A percentile compares a stretch with the other conserved stretches of the same genome.
phyloP scores from a whole-genome alignment of 2,797 vertebrate species.

The Lycodopsis pacificus region DNA sequence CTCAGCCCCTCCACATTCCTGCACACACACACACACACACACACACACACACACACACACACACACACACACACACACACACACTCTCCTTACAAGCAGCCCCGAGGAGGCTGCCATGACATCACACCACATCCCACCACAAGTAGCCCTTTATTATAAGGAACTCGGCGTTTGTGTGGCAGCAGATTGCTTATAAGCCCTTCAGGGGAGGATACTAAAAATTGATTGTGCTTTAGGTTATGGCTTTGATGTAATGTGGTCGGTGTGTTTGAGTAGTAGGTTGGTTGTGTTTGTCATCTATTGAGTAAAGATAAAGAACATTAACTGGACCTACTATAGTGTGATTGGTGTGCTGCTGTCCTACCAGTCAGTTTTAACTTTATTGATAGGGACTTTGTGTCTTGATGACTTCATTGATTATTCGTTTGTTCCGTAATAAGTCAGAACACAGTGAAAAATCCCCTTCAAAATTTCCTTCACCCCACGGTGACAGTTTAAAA shows the following conservation, averaged over 20 bases:
- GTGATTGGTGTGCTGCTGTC: constrained; percentile 1
- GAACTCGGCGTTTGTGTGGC: constrained; percentile 58
- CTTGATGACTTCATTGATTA: neutral
- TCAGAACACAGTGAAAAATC: neutral
- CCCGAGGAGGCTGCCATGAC: constrained; percentile 69
- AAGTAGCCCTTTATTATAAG: constrained; percentile 71
- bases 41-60: constrained; percentile 59
- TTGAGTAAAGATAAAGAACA: constrained; percentile 32
- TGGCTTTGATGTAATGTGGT: constrained; percentile 39
- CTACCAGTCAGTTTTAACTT: neutral
- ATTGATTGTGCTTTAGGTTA: constrained; percentile 54
- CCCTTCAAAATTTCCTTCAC: neutral
- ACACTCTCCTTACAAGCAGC: constrained; percentile 67
- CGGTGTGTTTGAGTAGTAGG: constrained; percentile 32
- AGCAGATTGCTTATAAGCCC: constrained; percentile 43
- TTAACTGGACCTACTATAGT: constrained; percentile 21
- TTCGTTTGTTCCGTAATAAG: neutral
- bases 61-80: constrained; percentile 70
- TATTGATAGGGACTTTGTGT: neutral
- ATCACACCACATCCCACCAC: constrained; percentile 77
- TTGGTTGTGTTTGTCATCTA: constrained; percentile 32
- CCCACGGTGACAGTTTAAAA: neutral
- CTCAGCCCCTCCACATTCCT: constrained; percentile 78
- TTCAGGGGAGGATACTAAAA: constrained; percentile 60
- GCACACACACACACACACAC: neutral